Evolutionary conservation across 2,113 vertebrate species (phyloP), one percentile per base, ranked within the genome.

Genomic region (Glaucidium brasilianum): DNA sequence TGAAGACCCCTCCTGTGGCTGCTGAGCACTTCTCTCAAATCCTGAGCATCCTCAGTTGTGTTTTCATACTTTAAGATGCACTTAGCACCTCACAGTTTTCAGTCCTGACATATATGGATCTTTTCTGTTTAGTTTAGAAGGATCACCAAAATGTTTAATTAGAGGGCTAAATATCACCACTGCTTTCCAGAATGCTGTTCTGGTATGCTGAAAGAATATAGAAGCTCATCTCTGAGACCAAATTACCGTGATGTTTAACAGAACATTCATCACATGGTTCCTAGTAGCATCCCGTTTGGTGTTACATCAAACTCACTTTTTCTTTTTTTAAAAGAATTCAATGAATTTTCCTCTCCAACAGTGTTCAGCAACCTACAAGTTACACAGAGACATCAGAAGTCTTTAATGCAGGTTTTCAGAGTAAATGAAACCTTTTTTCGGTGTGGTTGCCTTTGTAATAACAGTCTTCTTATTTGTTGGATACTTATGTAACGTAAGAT

Each of bases 361-460:
- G 88, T 16, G 50, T 67, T 85, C 92, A 45, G 29, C 78, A 88
- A 84, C 67, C 91, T 88, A 34, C 56, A 90, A 55, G 79, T 41
- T 92, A 78, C 92, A 86, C 47, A 71, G 89, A 96, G 92, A 97
- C 96, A 96, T 96, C 96, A 93, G 66, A 96, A 76, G 88, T 18
- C 68, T 96, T 95, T 75, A 72, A 95, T 49, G 95, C 69, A 95
- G 96, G 96, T 94, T 95, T 83, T 94, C 88, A 90, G 90, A 82
- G 89, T 80, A 97, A 95, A 97, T 49, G 91, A 96, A 93, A 73
- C 68, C 72, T 94, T 95, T 97, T 93, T 93, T 95, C 62, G 5
- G 82, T 74, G 87, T 86, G 96, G 97, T 93, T 97, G 89, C 96
- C 89, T 96, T 97, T 97, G 91, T 97, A 97, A 97, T 93, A 96